Percentiles rank a stretch among this genome's conserved stretches.
phyloP scores from a whole-genome alignment of 2,797 vertebrate species.

The Thalassophryne amazonica region DNA sequence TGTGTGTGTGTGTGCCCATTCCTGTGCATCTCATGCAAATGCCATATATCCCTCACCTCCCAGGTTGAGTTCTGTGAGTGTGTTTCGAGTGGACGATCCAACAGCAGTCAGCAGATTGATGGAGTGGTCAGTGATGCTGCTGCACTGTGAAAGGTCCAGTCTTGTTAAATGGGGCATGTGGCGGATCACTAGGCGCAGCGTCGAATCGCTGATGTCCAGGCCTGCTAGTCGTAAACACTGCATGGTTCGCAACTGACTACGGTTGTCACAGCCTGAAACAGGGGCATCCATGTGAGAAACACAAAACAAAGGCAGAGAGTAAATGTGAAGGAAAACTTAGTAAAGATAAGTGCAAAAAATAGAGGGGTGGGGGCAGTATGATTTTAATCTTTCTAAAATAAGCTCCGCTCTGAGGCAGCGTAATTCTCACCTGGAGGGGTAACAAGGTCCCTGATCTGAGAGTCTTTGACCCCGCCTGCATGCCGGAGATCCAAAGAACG shows the following conservation, averaged over 20 bases:
- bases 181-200: constrained; percentile 93
- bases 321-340: not conserved
- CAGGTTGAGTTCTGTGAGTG: constrained; percentile 93
- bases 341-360: not conserved
- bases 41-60: constrained; percentile 76
- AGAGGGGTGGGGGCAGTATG: no score
- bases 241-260: constrained; percentile 93
- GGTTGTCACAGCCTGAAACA: constrained; percentile 90
- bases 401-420: not conserved
- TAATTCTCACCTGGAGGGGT: constrained; percentile 82
- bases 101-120: constrained; percentile 95
- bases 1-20: not conserved
- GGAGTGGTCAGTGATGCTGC: constrained; percentile 91
- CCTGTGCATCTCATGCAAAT: not conserved
- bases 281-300: not conserved
- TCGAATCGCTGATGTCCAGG: constrained; percentile 93
- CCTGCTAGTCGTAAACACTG: constrained; percentile 93
- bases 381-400: no score
- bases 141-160: constrained; percentile 96
- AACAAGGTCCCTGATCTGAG: constrained; percentile 93
- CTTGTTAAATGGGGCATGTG: constrained; percentile 96
- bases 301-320: not conserved
- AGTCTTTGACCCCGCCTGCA: constrained; percentile 93
- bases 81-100: constrained; percentile 95
- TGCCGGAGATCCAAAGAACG: constrained; percentile 95